A percentile compares a stretch with the other conserved stretches of the same genome.
These are phyloP conservation scores for Lutjanus erythropterus DNA, from an alignment of 2,113 vertebrate species.

Conservation along the genomic window DNA sequence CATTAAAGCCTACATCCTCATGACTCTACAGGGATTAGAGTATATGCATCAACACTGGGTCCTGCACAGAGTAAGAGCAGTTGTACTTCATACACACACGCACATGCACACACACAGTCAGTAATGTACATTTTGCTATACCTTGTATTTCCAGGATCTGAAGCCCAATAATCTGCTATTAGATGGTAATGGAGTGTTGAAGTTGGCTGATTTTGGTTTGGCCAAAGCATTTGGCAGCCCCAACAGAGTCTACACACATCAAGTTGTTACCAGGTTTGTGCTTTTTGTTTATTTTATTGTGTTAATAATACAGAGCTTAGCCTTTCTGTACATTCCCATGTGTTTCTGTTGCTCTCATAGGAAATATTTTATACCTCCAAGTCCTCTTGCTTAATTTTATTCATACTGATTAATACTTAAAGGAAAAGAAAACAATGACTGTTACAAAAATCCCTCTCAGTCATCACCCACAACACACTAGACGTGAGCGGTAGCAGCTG, in stretches of 20 bases:
- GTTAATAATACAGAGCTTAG: background rate
- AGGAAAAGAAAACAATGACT: too few relatives aligned
- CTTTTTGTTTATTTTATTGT: conserved; percentile 24
- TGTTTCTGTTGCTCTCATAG: background rate
- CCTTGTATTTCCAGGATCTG: conserved; percentile 87
- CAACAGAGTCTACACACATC: conserved; percentile 96
- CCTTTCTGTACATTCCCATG: background rate
- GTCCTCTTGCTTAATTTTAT: background rate
- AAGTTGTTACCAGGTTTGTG: conserved; percentile 95
- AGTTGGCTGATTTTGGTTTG: conserved; percentile 97
- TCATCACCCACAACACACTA: too few relatives aligned
- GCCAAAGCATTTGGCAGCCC: conserved; percentile 98
- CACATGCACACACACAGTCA: background rate
- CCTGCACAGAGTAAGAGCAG: conserved; percentile 92
- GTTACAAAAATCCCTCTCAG: too few relatives aligned
- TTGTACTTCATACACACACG: background rate
- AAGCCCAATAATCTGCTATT: conserved; percentile 98
- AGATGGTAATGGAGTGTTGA: conserved; percentile 95
- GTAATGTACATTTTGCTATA: conserved; percentile 4
- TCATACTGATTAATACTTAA: too few relatives aligned
- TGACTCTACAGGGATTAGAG: conserved; percentile 98
- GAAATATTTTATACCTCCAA: background rate
- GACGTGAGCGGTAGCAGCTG: too few relatives aligned
- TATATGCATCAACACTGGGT: conserved; percentile 98
- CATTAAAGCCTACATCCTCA: conserved; percentile 97